These are phyloP conservation scores for Indicator maculatus DNA, from an alignment of 2,113 vertebrate genomes.

Conservation along the genomic window DNA sequence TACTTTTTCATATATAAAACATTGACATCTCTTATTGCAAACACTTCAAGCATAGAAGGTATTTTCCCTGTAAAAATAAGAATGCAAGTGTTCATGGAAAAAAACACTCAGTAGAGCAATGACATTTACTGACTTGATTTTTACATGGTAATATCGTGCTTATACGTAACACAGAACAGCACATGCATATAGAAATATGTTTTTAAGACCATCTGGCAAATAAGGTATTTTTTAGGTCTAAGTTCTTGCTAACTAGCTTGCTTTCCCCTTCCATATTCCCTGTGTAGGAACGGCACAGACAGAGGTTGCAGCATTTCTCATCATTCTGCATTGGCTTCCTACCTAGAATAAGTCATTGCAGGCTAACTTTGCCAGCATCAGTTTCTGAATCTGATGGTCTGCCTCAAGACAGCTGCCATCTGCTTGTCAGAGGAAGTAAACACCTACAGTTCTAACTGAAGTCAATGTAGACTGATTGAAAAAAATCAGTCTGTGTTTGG, in stretches of 20 bases:
- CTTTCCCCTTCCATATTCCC: neutral
- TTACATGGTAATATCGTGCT: neutral
- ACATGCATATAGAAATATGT: neutral
- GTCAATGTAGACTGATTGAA: neutral
- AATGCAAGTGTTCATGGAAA: neutral
- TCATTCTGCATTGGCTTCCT: neutral
- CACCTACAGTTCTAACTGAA: neutral
- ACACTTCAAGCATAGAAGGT: neutral
- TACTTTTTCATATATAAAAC: neutral
- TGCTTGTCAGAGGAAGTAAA: neutral
- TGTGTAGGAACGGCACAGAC: neutral
- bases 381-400: neutral
- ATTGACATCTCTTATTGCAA: neutral
- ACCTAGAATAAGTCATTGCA: neutral
- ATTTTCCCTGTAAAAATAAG: neutral
- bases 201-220: neutral
- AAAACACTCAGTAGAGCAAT: neutral
- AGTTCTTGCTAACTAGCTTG: neutral
- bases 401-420: slow-evolving; percentile 30
- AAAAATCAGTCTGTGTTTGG: neutral
- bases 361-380: neutral
- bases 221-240: neutral
- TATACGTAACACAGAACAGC: neutral
- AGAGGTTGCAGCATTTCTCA: neutral
- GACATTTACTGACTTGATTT: neutral